These are phyloP conservation scores for Hirtodrosophila trivittata DNA, from an alignment of 2,888 invertebrate genomes.

Conservation along the genomic window DNA sequence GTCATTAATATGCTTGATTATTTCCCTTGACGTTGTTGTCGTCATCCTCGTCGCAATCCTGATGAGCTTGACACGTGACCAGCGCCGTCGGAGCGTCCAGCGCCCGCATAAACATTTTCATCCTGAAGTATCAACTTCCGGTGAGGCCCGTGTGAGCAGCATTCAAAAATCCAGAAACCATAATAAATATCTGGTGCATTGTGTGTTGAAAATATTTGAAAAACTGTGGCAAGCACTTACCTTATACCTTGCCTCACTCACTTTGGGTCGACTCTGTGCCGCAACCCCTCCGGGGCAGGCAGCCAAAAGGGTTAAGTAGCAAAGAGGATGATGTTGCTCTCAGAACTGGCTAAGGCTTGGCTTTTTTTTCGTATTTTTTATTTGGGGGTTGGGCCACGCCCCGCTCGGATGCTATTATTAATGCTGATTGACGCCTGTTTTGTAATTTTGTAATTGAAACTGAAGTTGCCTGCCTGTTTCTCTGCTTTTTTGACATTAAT, in stretches of 20 bases:
- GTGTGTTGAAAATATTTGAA: conserved; percentile 60
- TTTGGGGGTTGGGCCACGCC: conserved; percentile 62
- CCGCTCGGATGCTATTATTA: conserved; percentile 60
- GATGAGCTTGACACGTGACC: conserved; percentile 68
- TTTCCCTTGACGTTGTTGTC: conserved; percentile 70
- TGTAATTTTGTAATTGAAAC: conserved; percentile 80
- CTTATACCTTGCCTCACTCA: conserved; percentile 35
- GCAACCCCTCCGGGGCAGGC: conserved; percentile 54
- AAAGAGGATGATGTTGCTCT: conserved; percentile 38
- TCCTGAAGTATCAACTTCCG: conserved; percentile 79
- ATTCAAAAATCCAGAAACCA: conserved; percentile 38
- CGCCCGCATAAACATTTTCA: conserved; percentile 80
- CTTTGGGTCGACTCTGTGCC: conserved; percentile 1
- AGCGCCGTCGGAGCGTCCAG: conserved; percentile 50
- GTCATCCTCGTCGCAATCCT: conserved; percentile 28
- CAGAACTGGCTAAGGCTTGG: conserved; percentile 10
- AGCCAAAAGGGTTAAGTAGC: conserved; percentile 76
- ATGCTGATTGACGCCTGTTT: conserved; percentile 79
- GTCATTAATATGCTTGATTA: conserved; percentile 82
- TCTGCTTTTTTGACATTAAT: conserved; percentile 53
- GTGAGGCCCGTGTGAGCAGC: conserved; percentile 44
- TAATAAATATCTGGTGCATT: conserved; percentile 60
- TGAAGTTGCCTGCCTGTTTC: conserved; percentile 56
- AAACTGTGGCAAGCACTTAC: conserved; percentile 70
- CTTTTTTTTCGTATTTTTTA: conserved; percentile 5